Evolutionary conservation across 2,113 vertebrate species (phyloP), one percentile per base, ranked within the genome.

Genomic region (Galbula dea): DNA sequence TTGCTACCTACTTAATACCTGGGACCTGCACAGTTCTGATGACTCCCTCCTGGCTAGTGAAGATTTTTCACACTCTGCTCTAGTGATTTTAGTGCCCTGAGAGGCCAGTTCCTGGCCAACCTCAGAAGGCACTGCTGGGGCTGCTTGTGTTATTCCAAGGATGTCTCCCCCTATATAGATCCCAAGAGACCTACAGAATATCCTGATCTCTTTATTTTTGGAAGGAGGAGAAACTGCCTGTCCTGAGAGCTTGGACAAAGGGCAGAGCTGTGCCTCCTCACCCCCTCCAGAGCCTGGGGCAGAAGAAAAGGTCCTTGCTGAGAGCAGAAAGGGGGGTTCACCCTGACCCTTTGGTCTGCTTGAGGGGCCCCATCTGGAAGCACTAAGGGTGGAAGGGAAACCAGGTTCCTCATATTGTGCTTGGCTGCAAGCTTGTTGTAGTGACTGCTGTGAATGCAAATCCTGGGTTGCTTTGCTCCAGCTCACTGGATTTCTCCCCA

Each of bases 381-480:
- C 82, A 89, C 74, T 96, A 95, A 96, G 95, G 91, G 76, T 1
- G 11, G 74, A 77, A 79, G 85, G 79, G 78, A 67, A 83, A 66
- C 83, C 6, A 93, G 76, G 89, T 87, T 89, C 78, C 87, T 86
- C 54, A 63, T 92, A 93, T 95, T 91, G 93, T 93, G 87, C 26
- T 95, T 95, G 95, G 95, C 93, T 7, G 54, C 57, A 39, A 51
- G 36, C 91, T 87, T 92, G 87, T 89, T 95, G 94, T 91, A 92
- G 94, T 77, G 80, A 96, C 90, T 78, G 96, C 94, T 96, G 90
- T 90, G 91, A 90, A 96, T 96, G 96, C 92, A 96, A 94, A 93
- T 96, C 92, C 95, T 48, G 43, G 49, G 85, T 86, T 66, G 92
- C 87, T 89, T 62, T 62, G 69, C 88, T 91, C 89, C 88, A 83